Evolutionary conservation across 2,797 vertebrate species (phyloP).

Genomic region (Alauda arvensis): DNA sequence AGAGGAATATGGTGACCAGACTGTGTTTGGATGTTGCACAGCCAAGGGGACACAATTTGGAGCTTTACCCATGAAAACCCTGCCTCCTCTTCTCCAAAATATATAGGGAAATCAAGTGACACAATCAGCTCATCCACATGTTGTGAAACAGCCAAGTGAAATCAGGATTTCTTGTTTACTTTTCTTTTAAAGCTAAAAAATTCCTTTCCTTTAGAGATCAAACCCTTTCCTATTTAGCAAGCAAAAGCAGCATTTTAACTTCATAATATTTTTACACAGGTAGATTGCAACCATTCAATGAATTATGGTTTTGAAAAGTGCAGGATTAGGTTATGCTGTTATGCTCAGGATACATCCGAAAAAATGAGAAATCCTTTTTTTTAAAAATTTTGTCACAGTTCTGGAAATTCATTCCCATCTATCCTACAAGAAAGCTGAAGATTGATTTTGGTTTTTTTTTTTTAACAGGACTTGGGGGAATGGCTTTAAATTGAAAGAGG

Average conservation of each 20-base stretch:
- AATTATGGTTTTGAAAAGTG: accelerated
- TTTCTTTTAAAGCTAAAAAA: not conserved
- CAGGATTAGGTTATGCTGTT: not conserved
- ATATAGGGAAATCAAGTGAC: not conserved
- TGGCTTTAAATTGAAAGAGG: not conserved
- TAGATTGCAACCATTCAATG: not conserved
- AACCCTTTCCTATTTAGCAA: not conserved
- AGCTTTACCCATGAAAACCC: not conserved
- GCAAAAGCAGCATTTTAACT: not conserved
- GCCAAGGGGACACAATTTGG: not conserved
- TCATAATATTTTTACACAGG: not conserved
- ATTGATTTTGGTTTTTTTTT: not conserved
- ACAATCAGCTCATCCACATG: not conserved
- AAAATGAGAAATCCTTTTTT: not conserved
- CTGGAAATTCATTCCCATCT: not conserved
- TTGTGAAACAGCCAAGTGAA: not conserved
- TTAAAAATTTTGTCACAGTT: not conserved
- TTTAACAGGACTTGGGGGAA: not conserved
- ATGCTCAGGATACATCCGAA: not conserved
- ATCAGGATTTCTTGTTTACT: not conserved
- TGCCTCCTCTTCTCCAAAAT: not conserved
- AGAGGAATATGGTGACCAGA: not conserved
- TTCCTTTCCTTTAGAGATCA: not conserved
- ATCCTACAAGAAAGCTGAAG: not conserved
- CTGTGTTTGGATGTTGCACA: not conserved